Evolutionary conservation across 2,797 vertebrate genomes (phyloP).

Genomic region (Babyrousa celebensis): DNA sequence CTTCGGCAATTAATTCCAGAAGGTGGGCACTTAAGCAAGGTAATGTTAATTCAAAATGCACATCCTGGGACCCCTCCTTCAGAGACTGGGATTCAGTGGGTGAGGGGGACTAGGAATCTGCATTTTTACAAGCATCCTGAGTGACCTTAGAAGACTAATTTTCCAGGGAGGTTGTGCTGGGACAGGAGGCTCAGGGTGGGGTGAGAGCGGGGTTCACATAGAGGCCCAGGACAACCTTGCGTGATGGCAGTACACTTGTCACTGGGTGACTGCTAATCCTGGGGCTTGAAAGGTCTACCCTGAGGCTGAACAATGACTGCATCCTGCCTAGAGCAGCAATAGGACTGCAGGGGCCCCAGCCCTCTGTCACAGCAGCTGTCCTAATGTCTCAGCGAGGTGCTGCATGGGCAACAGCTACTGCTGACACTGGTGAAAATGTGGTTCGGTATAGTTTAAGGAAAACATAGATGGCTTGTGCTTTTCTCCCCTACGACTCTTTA

Average conservation of each 20-base stretch:
- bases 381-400: background rate
- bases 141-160: background rate
- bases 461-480: background rate
- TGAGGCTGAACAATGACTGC: background rate
- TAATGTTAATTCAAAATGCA: background rate
- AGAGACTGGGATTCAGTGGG: background rate
- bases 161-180: background rate
- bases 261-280: background rate
- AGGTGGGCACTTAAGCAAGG: background rate
- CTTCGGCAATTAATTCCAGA: background rate
- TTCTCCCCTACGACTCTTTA: background rate
- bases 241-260: background rate
- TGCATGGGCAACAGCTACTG: background rate
- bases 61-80: background rate
- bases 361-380: background rate
- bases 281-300: background rate
- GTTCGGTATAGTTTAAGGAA: background rate
- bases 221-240: background rate
- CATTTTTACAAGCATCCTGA: background rate
- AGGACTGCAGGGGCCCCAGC: background rate
- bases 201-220: rapidly evolving
- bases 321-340: background rate
- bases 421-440: background rate
- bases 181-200: background rate
- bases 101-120: background rate